Base-by-base conservation (phyloP, 2,113 vertebrate species). In the Albula goreensis region DNA sequence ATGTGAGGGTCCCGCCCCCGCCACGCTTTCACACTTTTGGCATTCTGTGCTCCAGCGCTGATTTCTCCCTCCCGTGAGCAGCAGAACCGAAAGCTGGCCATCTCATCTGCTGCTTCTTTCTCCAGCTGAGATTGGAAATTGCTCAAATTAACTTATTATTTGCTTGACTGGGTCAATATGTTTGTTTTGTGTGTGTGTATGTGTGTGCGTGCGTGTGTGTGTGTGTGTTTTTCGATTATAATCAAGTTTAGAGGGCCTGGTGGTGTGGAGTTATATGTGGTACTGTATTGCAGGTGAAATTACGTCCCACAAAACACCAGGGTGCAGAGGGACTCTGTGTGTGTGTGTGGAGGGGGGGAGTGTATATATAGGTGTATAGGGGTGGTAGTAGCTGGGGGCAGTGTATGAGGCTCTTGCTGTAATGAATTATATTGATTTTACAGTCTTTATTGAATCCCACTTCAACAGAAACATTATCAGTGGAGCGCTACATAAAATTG, bases 131-230 rank as follows among this genome's bases (percentile, higher is more conserved):
- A 79, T 83, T 90, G 88, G 88, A 95, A 96, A 96, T 96, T 96
- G 95, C 95, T 96, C 92, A 94, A 95, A 96, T 96, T 95, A 95
- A 94, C 95, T 95, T 96, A 95, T 96, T 95, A 96, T 95, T 95
- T 95, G 95, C 95, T 95, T 94, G 94, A 93, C 94, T 96, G 92
- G 94, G 92, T 93, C 94, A 95, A 95, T 95, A 93, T 94, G 94
- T 95, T 94, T 95, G 90, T 95, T 91, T 94, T 93, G 92, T 93
- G 92, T 94, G 92, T 93, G 92, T 87, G 80, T 87, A 89, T 89
- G 89, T 88, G 88, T 87, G 87, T 22, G 83, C 88, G 88, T 87
- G 87, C 15, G 83, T 81, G 80, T 85, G 81, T 88, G 83, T 88
- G 91, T 88, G 90, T 85, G 87, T 90, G 88, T 83, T 82, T 85